phyloP scores from a whole-genome alignment of 2,797 vertebrate species.

The Acomys russatus region DNA sequence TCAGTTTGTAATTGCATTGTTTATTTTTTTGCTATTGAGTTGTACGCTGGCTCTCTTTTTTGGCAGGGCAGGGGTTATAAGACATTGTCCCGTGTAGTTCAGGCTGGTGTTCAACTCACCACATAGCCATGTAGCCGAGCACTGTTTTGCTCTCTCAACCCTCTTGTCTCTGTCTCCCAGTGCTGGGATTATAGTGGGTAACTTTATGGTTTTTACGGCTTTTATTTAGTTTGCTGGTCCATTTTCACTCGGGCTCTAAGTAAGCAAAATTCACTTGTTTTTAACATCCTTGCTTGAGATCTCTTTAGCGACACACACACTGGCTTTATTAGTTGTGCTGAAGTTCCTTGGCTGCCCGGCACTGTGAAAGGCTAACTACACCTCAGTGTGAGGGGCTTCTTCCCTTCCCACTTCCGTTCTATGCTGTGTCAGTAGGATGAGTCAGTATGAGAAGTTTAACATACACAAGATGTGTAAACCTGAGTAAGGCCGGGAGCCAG shows the following conservation, averaged over 20 bases:
- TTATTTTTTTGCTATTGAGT: slow-evolving; percentile 1
- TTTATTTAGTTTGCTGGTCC: background rate
- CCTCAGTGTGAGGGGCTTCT: background rate
- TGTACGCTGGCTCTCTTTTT: background rate
- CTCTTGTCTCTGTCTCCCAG: background rate
- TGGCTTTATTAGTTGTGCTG: background rate
- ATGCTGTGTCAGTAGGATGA: background rate
- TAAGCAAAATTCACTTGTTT: background rate
- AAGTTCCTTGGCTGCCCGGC: background rate
- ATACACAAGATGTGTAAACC: too few relatives aligned
- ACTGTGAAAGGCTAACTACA: background rate
- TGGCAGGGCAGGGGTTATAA: background rate
- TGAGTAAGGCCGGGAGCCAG: too few relatives aligned
- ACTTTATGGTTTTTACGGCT: background rate
- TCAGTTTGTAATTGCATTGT: background rate
- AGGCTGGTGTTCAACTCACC: background rate
- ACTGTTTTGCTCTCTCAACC: background rate
- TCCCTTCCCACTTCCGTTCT: background rate
- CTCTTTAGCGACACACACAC: background rate
- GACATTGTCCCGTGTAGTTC: background rate
- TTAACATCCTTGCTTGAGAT: background rate
- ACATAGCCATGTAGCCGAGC: background rate
- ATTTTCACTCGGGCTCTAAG: background rate
- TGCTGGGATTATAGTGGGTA: background rate
- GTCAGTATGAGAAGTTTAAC: background rate